A percentile compares a stretch with the other conserved stretches of the same genome.
These are phyloP conservation scores for Bambusicola thoracicus DNA, from an alignment of 2,113 vertebrate species.

Conservation along the genomic window DNA sequence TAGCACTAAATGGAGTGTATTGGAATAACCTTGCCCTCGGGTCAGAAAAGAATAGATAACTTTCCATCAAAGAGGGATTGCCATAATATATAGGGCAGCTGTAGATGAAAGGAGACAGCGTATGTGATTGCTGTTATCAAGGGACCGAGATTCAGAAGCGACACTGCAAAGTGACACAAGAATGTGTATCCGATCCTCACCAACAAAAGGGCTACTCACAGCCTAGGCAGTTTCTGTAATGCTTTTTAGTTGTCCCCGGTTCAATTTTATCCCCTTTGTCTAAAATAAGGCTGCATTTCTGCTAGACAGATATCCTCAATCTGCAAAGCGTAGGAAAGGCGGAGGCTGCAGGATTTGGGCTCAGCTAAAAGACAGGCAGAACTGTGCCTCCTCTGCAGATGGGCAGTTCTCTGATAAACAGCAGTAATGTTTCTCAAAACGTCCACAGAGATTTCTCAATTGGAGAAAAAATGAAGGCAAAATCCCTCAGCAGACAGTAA, in stretches of 20 bases:
- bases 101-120: not conserved
- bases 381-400: not conserved
- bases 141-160: not conserved
- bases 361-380: not conserved
- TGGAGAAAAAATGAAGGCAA: not conserved
- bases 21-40: slow-evolving; percentile 39
- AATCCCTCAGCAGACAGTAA: not conserved
- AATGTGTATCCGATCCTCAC: not conserved
- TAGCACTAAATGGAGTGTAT: not conserved
- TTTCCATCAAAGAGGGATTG: slow-evolving; percentile 25
- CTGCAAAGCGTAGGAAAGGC: not conserved
- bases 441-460: not conserved
- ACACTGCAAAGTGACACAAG: not conserved
- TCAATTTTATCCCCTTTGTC: not conserved
- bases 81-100: not conserved
- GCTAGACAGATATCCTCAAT: not conserved
- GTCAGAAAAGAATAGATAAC: slow-evolving; percentile 33
- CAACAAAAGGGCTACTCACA: not conserved
- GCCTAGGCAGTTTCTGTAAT: not conserved
- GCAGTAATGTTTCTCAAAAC: not conserved
- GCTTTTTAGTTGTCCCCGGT: not conserved
- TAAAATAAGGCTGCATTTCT: not conserved
- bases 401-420: not conserved
- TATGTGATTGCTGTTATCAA: not conserved
- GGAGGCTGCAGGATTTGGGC: not conserved